Evolutionary conservation across 2,113 vertebrate genomes (phyloP), one percentile per base, ranked within the genome.

Genomic region (Tylochromis polylepis): DNA sequence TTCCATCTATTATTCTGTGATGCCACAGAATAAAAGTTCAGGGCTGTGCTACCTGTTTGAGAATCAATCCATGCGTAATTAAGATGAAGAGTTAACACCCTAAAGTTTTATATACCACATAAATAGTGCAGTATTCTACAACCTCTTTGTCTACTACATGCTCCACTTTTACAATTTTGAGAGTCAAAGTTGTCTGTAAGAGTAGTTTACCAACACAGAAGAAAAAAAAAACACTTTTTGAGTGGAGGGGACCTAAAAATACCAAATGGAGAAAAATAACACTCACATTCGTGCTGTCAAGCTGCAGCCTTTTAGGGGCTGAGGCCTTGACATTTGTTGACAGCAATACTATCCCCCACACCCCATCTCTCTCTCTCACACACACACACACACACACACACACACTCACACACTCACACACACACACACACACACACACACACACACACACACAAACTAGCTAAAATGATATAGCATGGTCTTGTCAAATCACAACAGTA

Each of bases 281-380:
- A 83, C 59, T 79, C 75, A 72, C 34, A 90, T 79, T 92, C 60
- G 81, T 4, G 49, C 85, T 91, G 89, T 92, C 90, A 89, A 82
- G 65, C 83, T 62, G 9, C 82, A 89, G 31, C 80, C 89, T 92
- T 93, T 91, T 88, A 92, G 82, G 77, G 56, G 65, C 70, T 34
- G 27, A 57, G 81, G 58, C 62, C 85, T 83, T 91, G 92, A 92
- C 85, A 85, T 92, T 88, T 89, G 75, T 89, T 92, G 91, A 93
- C 92, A 94, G 83, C 72, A 22, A 65, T 77, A 62, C 79, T 82
- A 87, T 92, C 84, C 70, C 87, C 84, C 83, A 88, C 79, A 84
- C 55, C 67, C 81, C 72, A 62, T 83, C 27, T n/a, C n/a, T n/a
- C n/a, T n/a, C n/a, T n/a, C n/a, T n/a, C n/a, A 55, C 67, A 83